These are phyloP conservation scores for Pseudopodoces humilis DNA, from an alignment of 2,113 vertebrate species.

Conservation along the genomic window DNA sequence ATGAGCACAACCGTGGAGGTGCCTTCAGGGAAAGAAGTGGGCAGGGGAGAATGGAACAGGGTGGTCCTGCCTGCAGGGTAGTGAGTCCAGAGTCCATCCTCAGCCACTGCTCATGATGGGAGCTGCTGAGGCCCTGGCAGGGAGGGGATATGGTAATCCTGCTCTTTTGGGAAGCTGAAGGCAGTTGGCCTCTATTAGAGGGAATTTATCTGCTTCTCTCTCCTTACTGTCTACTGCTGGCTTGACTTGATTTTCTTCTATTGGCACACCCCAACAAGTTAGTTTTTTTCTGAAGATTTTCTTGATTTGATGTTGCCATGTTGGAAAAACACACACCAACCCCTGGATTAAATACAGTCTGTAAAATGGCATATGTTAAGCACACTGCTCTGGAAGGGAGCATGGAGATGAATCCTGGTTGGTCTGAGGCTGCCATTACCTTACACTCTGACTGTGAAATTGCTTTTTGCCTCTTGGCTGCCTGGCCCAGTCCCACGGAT, in stretches of 20 bases:
- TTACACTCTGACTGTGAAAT: background rate
- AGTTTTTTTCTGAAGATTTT: background rate
- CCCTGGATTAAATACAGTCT: background rate
- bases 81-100: background rate
- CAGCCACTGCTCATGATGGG: background rate
- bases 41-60: background rate
- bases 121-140: background rate
- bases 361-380: background rate
- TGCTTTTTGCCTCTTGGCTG: background rate
- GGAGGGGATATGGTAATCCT: background rate
- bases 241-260: background rate
- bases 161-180: background rate
- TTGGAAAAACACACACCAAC: background rate
- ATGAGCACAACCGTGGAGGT: background rate
- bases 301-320: background rate
- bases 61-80: rapidly evolving
- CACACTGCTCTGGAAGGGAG: background rate
- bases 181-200: background rate
- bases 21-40: background rate
- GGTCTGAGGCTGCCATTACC: background rate
- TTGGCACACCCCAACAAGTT: background rate
- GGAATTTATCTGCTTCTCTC: background rate
- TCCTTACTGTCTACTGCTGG: background rate
- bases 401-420: background rate
- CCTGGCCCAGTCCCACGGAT: background rate